Percentiles rank a stretch among this genome's conserved stretches.
Evolutionary conservation across 2,113 vertebrate species (phyloP).

Genomic region (Catharus minimus): DNA sequence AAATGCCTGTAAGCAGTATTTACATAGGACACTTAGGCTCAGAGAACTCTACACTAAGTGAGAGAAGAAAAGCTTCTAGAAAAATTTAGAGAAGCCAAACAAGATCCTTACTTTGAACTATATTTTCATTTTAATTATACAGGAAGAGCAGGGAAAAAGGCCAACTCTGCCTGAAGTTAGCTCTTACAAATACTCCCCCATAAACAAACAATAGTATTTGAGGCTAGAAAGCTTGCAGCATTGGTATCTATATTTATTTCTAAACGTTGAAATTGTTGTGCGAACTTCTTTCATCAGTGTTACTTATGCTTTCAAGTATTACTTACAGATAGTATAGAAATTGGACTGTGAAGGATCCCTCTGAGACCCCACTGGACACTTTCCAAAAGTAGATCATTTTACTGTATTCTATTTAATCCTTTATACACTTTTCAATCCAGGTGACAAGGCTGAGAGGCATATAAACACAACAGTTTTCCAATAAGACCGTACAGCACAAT

Average conservation of each 20-base stretch:
- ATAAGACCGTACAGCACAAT: constrained; percentile 33
- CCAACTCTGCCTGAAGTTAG: background rate
- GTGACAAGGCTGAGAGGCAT: constrained; percentile 61
- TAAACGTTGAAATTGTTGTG: background rate
- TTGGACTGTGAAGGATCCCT: constrained; percentile 60
- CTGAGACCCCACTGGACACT: constrained; percentile 58
- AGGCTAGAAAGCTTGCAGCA: background rate
- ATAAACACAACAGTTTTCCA: constrained; percentile 66
- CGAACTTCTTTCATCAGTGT: constrained; percentile 1
- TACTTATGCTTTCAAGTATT: constrained; percentile 56
- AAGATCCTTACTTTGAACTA: background rate
- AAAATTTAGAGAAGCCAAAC: background rate
- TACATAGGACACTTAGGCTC: background rate
- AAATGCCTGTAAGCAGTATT: background rate
- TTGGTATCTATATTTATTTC: constrained; percentile 7
- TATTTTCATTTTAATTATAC: background rate
- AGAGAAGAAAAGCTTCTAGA: background rate
- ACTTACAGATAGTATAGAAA: constrained; percentile 65
- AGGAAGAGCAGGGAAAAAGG: background rate
- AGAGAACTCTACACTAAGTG: background rate
- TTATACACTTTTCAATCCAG: constrained; percentile 61
- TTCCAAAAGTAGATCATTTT: constrained; percentile 59
- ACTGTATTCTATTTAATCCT: constrained; percentile 64
- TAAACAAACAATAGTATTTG: background rate
- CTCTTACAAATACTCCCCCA: background rate